phyloP scores from a whole-genome alignment of 1,140 invertebrate species.

The Drosophila navojoa region DNA sequence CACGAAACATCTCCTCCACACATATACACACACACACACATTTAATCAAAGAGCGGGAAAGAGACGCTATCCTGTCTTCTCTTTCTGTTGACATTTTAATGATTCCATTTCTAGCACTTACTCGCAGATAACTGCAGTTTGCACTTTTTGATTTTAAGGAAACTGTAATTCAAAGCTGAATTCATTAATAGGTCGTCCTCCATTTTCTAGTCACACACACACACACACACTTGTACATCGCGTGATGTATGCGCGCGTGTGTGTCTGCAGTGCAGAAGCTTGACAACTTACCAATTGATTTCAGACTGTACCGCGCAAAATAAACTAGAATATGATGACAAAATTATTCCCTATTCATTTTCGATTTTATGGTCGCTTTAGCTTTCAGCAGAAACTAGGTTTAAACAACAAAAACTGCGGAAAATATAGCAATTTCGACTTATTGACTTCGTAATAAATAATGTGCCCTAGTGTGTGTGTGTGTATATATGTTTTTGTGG shows the following conservation, averaged over 20 bases:
- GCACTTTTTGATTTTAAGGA: not conserved
- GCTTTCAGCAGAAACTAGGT: not conserved
- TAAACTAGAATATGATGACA: not conserved
- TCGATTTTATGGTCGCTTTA: not conserved
- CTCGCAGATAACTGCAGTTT: conserved; percentile 17
- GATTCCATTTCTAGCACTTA: conserved; percentile 26
- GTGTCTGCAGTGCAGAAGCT: conserved; percentile 5
- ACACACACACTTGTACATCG: conserved; percentile 11
- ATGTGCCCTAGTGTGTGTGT: not conserved
- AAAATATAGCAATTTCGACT: not conserved
- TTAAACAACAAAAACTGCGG: not conserved
- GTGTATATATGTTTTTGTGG: conserved; percentile 5
- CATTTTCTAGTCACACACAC: conserved; percentile 38
- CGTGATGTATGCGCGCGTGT: conserved; percentile 12
- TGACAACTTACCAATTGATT: conserved; percentile 32
- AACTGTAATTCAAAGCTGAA: conserved; percentile 35
- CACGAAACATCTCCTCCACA: conserved; percentile 8
- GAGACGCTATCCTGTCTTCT: not conserved
- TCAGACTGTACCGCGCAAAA: conserved; percentile 43
- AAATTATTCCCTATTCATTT: not conserved
- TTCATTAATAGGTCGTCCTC: conserved; percentile 56
- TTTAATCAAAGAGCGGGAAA: not conserved
- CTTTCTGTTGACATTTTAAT: not conserved
- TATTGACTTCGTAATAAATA: not conserved
- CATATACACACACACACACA: conserved; percentile 9